Base-by-base conservation (phyloP, 2,113 vertebrate genomes). In the Lagenorhynchus albirostris region DNA sequence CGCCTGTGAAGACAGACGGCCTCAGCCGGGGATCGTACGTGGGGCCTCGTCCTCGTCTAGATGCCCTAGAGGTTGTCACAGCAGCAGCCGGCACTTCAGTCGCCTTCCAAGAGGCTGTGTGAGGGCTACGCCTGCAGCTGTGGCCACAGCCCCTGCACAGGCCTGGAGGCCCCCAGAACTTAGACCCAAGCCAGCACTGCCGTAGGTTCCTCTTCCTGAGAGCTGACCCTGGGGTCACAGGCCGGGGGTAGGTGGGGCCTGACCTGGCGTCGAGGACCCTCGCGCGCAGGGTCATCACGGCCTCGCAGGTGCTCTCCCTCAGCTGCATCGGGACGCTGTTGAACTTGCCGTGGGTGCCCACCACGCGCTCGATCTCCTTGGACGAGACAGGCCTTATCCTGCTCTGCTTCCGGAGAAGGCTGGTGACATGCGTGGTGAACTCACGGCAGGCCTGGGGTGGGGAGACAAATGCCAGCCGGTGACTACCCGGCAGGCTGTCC, bases 311-410 rank as follows among this genome's bases (percentile, higher is more conserved):
- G 98, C 99, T 99, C 98, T 99, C 99, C 98, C 99, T 99, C 97
- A 99, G 99, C 98, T 99, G 99, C 99, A 99, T 99, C 98, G 99
- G 99, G 98, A 99, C 99, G 98, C 99, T 99, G 98, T 98, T 99
- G 99, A 99, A 99, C 96, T 99, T 99, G 96, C 99, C 98, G 67
- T 99, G 99, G 98, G 99, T 98, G 97, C 98, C 97, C 91, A 99
- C 99, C 99, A 99, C 99, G 91, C 98, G 98, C 98, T 99, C 98
- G 18, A 99, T 99, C 98, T 99, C 99, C 94, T 99, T 99, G 79
- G 99, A 99, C 0, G 99, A 99, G 98, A 99, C 99, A 8, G 99
- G 99, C 87, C 99, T 98, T 10, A 99, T 99, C 95, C 99, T 99
- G 87, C 99, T 99, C 99, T 99, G 99, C 97, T 99, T 99, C 97